Percentiles rank a stretch among this genome's conserved stretches.
Evolutionary conservation across 2,113 vertebrate species (phyloP).

Genomic region (Progne subis): DNA sequence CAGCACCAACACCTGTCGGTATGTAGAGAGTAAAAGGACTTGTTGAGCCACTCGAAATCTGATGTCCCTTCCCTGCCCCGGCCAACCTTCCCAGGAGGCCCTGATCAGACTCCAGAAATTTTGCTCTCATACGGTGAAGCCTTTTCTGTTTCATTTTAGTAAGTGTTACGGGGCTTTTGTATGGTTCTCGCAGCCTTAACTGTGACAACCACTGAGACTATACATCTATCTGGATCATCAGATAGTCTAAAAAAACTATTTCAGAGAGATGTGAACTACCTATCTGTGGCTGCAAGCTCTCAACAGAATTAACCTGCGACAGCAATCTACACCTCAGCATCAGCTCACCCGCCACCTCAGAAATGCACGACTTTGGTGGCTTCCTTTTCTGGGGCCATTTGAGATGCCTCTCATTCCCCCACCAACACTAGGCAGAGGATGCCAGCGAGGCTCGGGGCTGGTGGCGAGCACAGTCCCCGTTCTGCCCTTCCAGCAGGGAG

Average conservation of each 20-base stretch:
- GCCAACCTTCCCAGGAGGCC: background rate
- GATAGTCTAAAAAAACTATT: background rate
- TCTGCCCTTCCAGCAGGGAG: background rate
- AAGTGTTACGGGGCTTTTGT: background rate
- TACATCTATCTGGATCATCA: background rate
- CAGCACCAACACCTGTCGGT: rapidly evolving
- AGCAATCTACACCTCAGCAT: rapidly evolving
- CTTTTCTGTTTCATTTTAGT: background rate
- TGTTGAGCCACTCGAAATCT: background rate
- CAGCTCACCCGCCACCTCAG: background rate
- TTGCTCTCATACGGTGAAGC: background rate
- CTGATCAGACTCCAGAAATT: background rate
- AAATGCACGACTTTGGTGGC: rapidly evolving
- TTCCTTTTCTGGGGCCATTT: background rate
- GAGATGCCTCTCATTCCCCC: background rate
- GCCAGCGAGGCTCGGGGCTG: background rate
- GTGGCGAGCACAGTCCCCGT: background rate
- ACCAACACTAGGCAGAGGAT: rapidly evolving
- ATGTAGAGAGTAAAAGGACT: background rate
- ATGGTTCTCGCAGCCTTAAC: background rate
- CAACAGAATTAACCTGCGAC: no score
- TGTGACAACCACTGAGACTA: background rate
- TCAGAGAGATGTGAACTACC: background rate
- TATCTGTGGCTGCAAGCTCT: background rate
- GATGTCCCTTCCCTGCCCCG: background rate